Percentiles rank a stretch among this genome's conserved stretches.
phyloP scores from a whole-genome alignment of 1,140 invertebrate species.

The Heliconius hermathena region DNA sequence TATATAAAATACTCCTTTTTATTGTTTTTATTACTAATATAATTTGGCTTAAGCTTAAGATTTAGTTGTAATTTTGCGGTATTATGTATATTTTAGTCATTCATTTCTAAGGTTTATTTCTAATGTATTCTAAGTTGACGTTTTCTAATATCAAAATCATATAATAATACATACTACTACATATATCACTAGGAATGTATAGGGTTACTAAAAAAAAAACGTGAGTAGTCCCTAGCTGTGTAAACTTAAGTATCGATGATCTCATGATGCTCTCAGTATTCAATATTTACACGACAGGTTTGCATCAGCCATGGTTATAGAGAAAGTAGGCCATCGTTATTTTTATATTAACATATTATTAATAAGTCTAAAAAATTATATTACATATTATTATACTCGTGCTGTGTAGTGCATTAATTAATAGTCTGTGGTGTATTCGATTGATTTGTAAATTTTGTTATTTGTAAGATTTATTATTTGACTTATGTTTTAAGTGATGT shows the following conservation, averaged over 20 bases:
- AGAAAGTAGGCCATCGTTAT: slow-evolving; percentile 36
- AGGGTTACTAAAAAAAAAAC: not conserved
- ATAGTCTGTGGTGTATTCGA: not conserved
- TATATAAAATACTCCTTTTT: slow-evolving; percentile 4
- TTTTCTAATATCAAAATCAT: not conserved
- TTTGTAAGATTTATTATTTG: not conserved
- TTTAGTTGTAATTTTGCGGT: not conserved
- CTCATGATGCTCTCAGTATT: slow-evolving; percentile 73
- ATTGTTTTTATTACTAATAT: not conserved
- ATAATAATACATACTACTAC: not conserved
- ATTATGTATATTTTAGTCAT: not conserved
- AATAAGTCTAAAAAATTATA: not conserved
- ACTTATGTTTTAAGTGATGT: not conserved
- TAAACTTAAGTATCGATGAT: slow-evolving; percentile 48
- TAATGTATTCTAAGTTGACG: not conserved
- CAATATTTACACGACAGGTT: slow-evolving; percentile 49
- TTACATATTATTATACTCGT: not conserved
- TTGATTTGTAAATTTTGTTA: slow-evolving; percentile 1
- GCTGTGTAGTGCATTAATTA: not conserved
- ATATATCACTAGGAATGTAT: not conserved
- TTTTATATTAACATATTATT: slow-evolving; percentile 26
- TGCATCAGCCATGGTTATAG: slow-evolving; percentile 58
- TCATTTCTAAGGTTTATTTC: not conserved
- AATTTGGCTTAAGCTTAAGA: not conserved
- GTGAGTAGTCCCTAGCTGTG: not conserved